phyloP scores from a whole-genome alignment of 2,113 vertebrate genomes.

The Pseudopipra pipra region DNA sequence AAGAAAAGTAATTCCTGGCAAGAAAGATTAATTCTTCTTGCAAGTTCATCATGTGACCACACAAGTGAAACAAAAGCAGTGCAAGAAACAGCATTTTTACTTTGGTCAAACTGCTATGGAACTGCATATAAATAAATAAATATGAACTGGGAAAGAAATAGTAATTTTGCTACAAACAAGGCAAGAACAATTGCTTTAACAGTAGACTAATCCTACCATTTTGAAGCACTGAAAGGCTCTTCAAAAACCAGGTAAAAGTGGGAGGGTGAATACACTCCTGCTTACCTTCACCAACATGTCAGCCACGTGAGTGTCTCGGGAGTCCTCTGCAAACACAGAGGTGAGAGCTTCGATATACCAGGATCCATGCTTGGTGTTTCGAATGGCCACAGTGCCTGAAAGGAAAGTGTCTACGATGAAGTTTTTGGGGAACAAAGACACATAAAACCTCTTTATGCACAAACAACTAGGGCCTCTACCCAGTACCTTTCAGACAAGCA shows the following conservation, averaged over 20 bases:
- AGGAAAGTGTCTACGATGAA: background rate
- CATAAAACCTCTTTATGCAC: background rate
- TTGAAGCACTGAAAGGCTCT: background rate
- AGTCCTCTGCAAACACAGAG: slow-evolving; percentile 80
- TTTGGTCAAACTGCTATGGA: background rate
- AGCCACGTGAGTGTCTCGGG: slow-evolving; percentile 88
- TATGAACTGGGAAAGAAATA: background rate
- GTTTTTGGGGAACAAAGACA: background rate
- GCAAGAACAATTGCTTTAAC: background rate
- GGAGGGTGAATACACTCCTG: background rate
- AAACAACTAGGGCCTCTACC: background rate
- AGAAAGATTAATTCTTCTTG: background rate
- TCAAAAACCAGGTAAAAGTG: background rate
- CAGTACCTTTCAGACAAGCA: slow-evolving; percentile 92
- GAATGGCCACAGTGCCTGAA: slow-evolving; percentile 91
- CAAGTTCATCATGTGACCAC: accelerated
- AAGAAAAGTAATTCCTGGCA: background rate
- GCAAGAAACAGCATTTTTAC: background rate
- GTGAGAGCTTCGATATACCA: slow-evolving; percentile 95
- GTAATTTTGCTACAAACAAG: background rate
- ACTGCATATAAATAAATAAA: background rate
- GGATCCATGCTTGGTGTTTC: slow-evolving; percentile 94
- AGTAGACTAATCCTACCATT: background rate
- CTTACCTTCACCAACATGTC: slow-evolving; percentile 95
- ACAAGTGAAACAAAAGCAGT: background rate